phyloP scores from a whole-genome alignment of 2,888 invertebrate genomes.

The Uloborus plumipes region DNA sequence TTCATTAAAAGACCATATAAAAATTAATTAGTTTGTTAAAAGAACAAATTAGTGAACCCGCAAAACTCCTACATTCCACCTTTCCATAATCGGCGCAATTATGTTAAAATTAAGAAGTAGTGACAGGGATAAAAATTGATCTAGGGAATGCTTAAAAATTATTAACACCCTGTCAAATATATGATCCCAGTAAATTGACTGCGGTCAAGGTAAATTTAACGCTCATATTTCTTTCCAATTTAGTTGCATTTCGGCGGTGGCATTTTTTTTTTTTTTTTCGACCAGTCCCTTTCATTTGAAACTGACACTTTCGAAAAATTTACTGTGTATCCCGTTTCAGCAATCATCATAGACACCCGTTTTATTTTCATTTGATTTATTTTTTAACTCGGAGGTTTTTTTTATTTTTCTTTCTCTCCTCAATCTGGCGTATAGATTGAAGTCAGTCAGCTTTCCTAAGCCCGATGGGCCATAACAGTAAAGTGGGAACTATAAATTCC shows the following conservation, averaged over 20 bases:
- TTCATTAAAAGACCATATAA: too few species aligned
- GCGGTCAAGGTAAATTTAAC: slow-evolving; percentile 48
- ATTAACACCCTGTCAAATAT: slow-evolving; percentile 38
- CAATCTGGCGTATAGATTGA: slow-evolving; percentile 43
- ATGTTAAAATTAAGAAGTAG: slow-evolving; percentile 29
- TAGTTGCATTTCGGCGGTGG: slow-evolving; percentile 34
- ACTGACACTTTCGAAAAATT: slow-evolving; percentile 44
- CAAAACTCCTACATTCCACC: neutral
- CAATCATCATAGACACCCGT: slow-evolving; percentile 45
- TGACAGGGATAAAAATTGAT: slow-evolving; percentile 8
- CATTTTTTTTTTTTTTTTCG: slow-evolving; percentile 34
- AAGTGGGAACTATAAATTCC: slow-evolving; percentile 62
- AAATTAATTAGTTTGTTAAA: too few species aligned
- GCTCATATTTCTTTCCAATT: slow-evolving; percentile 36
- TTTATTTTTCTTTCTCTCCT: slow-evolving; percentile 5
- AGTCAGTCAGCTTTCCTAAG: slow-evolving; percentile 35
- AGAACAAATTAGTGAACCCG: neutral
- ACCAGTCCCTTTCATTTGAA: slow-evolving; percentile 2
- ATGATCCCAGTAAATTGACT: slow-evolving; percentile 51
- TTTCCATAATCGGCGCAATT: slow-evolving; percentile 23
- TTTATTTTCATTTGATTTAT: slow-evolving; percentile 50
- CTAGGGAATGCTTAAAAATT: slow-evolving; percentile 29
- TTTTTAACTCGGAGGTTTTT: slow-evolving; percentile 6
- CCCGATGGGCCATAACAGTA: slow-evolving; percentile 64
- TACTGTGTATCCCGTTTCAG: slow-evolving; percentile 50